Evolutionary conservation across 2,797 vertebrate genomes (phyloP).

Genomic region (Chelmon rostratus): DNA sequence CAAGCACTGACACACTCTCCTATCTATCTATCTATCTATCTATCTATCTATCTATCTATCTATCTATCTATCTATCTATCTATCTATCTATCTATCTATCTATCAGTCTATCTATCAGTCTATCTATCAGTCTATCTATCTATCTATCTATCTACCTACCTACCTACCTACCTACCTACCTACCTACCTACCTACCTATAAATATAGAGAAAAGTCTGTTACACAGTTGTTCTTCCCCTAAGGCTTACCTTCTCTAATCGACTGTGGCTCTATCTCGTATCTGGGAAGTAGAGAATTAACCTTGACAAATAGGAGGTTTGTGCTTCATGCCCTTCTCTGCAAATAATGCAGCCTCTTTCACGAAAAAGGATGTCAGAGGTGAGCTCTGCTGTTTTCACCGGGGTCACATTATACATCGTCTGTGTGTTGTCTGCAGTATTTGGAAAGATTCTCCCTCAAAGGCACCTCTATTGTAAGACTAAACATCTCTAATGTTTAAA

Average conservation of each 20-base stretch:
- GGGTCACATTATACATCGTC: constrained; percentile 22
- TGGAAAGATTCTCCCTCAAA: constrained; percentile 11
- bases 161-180: not conserved
- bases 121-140: not conserved
- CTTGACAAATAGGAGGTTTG: constrained; percentile 46
- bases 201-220: not conserved
- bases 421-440: constrained; percentile 13
- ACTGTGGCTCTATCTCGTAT: constrained; percentile 3
- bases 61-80: not conserved
- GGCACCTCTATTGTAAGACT: constrained; percentile 16
- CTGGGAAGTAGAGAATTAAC: constrained; percentile 42
- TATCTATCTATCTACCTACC: not conserved
- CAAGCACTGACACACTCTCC: not conserved
- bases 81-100: not conserved
- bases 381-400: constrained; percentile 27
- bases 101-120: not conserved
- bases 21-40: not conserved
- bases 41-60: not conserved
- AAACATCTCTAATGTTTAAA: not conserved
- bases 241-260: not conserved
- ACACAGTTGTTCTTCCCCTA: not conserved
- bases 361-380: constrained; percentile 15
- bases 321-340: constrained; percentile 36
- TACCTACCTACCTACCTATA: not conserved
- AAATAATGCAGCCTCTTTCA: constrained; percentile 19